Conservation (phyloP, 2,797 vertebrate genomes). For the Phyllotis vaccarum region DNA sequence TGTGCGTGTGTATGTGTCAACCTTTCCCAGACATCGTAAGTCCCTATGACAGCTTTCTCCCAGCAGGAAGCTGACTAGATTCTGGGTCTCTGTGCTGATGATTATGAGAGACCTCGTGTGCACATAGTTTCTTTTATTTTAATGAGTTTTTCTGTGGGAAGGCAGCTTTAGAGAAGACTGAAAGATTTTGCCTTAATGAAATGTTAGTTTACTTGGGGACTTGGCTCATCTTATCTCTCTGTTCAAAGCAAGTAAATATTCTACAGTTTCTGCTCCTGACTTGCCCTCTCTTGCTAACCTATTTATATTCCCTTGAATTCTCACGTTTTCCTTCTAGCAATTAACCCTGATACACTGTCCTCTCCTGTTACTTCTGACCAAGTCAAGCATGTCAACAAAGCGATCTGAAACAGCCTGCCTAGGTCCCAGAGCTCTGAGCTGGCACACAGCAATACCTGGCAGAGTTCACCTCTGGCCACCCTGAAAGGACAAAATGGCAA, state of each 20-base stretch:
- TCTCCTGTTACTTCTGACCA: constrained; percentile 15
- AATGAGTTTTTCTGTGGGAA: neutral
- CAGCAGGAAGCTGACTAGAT: neutral
- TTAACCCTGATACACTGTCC: constrained; percentile 30
- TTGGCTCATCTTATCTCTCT: neutral
- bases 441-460: too few relatives aligned
- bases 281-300: constrained; percentile 30
- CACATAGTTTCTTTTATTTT: neutral
- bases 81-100: neutral
- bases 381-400: neutral
- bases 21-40: neutral
- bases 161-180: neutral
- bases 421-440: neutral
- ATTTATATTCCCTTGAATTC: constrained; percentile 25
- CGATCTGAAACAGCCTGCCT: neutral
- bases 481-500: neutral
- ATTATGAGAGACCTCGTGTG: neutral
- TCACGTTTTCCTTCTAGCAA: constrained; percentile 42
- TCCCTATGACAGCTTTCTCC: neutral
- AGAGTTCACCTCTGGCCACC: neutral
- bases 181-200: constrained; percentile 18
- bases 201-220: neutral
- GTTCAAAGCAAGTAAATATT: constrained; percentile 28
- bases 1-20: neutral
- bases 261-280: neutral